Base-by-base conservation (phyloP, 2,113 vertebrate species). In the Ranitomeya variabilis region DNA sequence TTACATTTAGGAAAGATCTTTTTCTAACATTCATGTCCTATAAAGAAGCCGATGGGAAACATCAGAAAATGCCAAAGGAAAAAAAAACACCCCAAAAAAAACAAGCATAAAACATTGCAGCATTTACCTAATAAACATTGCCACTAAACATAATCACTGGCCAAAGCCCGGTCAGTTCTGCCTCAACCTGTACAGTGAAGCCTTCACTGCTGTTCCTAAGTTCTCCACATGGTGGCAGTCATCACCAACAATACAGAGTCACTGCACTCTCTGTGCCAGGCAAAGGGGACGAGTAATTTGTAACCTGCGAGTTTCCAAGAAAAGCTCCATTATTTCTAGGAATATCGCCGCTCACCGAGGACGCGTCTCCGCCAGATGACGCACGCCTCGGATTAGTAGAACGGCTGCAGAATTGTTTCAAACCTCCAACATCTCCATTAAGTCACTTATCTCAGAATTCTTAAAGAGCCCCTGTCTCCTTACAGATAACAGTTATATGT, bases 151-250 rank as follows among this genome's bases (percentile, higher is more conserved):
- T 45, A 45, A 45, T 45, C 37, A 5, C 37, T 45, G 37, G 1
- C 37, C 37, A 45, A 5, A 45, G 37, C 37, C 37, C 37, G 37
- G 37, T 45, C 37, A 45, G 37, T 45, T 45, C 37, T 45, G 37
- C 37, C 37, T 45, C 37, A 45, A 45, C 37, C 37, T 45, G 37
- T 45, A 45, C 37, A 45, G 37, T 45, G 37, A 45, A 45, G 15
- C 4, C 3, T 10, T 10, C 14, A 21, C 3, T 80, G 77, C 52
- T 26, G 21, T 57, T 23, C 51, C 19, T 37, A 1, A 19, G 3
- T 52, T 83, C 18, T 51, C 82, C 62, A 84, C 82, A 2, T 23
- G 82, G n/a, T 69, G 64, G 45, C 82, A 21, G 8, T 69, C 45
- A 84, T 52, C 81, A 15, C 60, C 51, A n/a, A 31, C 13, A 62